These are phyloP conservation scores for Zingel zingel DNA, from an alignment of 2,113 vertebrate genomes.

Conservation along the genomic window DNA sequence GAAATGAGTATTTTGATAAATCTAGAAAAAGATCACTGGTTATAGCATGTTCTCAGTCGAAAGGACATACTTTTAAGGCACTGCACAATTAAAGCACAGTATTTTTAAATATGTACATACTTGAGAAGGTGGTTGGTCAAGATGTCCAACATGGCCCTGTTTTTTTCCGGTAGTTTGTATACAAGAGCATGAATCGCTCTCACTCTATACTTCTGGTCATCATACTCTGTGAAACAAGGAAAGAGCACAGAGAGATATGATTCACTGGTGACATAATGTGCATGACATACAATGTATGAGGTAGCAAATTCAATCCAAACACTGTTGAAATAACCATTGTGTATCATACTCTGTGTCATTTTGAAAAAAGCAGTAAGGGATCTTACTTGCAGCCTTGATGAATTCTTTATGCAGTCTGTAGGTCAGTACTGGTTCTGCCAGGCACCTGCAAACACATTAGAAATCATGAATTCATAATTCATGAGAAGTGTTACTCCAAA, in stretches of 20 bases:
- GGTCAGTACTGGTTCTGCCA: constrained; percentile 96
- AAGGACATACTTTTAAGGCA: background rate
- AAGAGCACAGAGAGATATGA: background rate
- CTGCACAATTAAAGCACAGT: constrained; percentile 15
- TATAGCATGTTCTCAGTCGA: background rate
- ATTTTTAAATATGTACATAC: constrained; percentile 78
- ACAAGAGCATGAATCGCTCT: constrained; percentile 95
- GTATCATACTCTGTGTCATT: background rate
- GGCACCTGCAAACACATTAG: constrained; percentile 85
- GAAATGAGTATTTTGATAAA: background rate
- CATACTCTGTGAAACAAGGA: constrained; percentile 87
- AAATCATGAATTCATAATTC: constrained; percentile 13
- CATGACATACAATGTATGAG: background rate
- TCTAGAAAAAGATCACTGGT: background rate
- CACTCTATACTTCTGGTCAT: constrained; percentile 96
- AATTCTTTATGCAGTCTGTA: constrained; percentile 98
- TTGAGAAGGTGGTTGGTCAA: constrained; percentile 93
- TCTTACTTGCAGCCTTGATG: constrained; percentile 97
- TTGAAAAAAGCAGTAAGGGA: background rate
- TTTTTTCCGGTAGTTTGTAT: constrained; percentile 95
- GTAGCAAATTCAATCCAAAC: background rate
- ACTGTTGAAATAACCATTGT: background rate
- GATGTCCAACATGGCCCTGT: constrained; percentile 95
- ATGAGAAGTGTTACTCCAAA: background rate
- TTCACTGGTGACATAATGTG: background rate